Conservation (phyloP, 2,113 vertebrate genomes). For the Colistium nudipinnis region DNA sequence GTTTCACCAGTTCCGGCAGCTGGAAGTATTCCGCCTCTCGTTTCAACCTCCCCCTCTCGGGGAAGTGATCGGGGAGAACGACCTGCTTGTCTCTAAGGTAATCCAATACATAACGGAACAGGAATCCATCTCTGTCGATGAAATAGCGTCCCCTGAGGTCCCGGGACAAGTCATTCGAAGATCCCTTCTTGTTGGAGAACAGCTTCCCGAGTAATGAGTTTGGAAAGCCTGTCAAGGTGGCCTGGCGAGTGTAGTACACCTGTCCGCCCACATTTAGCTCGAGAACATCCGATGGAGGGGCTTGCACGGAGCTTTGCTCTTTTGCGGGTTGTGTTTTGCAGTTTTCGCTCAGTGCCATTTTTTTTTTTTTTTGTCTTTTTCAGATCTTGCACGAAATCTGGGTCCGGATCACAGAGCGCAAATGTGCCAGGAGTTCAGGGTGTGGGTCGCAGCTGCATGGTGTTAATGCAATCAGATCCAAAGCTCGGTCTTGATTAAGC, state of each 20-base stretch:
- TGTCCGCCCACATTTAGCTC: constrained; percentile 98
- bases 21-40: constrained; percentile 97
- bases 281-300: constrained; percentile 91
- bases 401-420: constrained; percentile 37
- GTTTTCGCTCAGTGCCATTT: constrained; percentile 96
- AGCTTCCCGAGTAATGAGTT: constrained; percentile 95
- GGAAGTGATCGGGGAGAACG: constrained; percentile 97
- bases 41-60: constrained; percentile 93
- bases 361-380: constrained; percentile 24
- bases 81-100: constrained; percentile 98
- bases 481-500: constrained; percentile 33
- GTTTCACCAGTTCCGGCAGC: constrained; percentile 92
- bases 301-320: constrained; percentile 85
- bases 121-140: constrained; percentile 96
- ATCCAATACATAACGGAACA: constrained; percentile 98
- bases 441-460: constrained; percentile 53
- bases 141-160: constrained; percentile 97
- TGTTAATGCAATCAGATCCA: constrained; percentile 43
- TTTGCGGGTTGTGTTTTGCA: constrained; percentile 90
- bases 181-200: constrained; percentile 92
- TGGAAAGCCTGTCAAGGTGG: constrained; percentile 91
- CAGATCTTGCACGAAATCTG: constrained; percentile 31
- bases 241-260: constrained; percentile 96
- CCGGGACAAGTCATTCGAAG: constrained; percentile 89
- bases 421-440: constrained; percentile 67